Percentiles rank a stretch among this genome's conserved stretches.
Conservation (phyloP, 2,113 vertebrate species). For the Corythornis vintsioides region DNA sequence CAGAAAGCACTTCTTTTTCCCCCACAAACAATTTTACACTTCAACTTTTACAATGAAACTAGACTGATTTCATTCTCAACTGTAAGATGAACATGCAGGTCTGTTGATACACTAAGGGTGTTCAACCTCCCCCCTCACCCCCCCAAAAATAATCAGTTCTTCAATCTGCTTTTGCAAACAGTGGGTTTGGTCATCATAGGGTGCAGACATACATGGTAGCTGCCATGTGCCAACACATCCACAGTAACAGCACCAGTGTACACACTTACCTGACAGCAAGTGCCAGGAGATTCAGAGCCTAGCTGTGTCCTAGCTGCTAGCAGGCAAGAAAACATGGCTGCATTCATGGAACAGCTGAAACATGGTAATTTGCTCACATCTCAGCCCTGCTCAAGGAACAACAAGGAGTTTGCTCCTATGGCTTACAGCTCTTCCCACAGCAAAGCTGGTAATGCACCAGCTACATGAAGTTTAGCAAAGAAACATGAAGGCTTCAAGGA, state of each 20-base stretch:
- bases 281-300: neutral
- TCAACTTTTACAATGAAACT: neutral
- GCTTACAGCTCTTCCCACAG: neutral
- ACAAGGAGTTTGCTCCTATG: neutral
- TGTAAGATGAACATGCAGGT: neutral
- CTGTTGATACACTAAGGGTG: neutral
- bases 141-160: neutral
- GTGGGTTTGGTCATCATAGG: neutral
- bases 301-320: neutral
- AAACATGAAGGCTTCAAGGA: neutral
- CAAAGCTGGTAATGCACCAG: neutral
- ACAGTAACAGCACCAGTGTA: neutral
- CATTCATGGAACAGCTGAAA: neutral
- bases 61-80: neutral
- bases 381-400: constrained; percentile 2
- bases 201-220: neutral
- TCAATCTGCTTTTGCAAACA: neutral
- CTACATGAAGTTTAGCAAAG: neutral
- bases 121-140: neutral
- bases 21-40: neutral
- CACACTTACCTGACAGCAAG: neutral
- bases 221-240: neutral
- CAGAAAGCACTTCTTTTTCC: neutral
- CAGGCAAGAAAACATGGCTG: neutral
- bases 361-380: neutral